These are phyloP conservation scores for Teleopsis dalmanni DNA, from an alignment of 1,140 invertebrate genomes.

Conservation along the genomic window DNA sequence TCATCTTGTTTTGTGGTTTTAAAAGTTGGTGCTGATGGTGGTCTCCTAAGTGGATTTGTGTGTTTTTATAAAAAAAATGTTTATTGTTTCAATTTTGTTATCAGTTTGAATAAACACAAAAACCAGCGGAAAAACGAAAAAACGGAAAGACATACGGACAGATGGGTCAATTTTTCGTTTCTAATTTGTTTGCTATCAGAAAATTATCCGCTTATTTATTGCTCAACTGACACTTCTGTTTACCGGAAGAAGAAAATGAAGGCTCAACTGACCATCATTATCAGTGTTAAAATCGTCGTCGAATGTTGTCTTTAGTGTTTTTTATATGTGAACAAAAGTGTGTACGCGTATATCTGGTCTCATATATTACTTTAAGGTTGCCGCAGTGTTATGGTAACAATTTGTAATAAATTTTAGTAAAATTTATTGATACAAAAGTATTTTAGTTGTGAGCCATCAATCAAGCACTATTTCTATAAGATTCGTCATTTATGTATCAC, in stretches of 20 bases:
- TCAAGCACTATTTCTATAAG: too few species aligned
- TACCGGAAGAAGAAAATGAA: constrained; percentile 14
- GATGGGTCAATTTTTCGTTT: constrained; percentile 27
- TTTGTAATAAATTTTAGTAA: constrained; percentile 29
- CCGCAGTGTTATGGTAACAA: constrained; percentile 12
- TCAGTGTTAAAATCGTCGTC: background rate
- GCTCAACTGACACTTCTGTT: constrained; percentile 19
- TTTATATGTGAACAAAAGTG: too few species aligned
- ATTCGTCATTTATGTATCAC: too few species aligned
- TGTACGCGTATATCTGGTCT: too few species aligned
- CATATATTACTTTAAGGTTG: background rate
- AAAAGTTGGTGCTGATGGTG: constrained; percentile 7
- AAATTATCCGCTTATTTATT: constrained; percentile 32
- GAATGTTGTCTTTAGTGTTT: too few species aligned
- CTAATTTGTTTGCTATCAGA: constrained; percentile 38
- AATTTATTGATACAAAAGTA: constrained; percentile 42
- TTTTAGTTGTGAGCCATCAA: constrained; percentile 35
- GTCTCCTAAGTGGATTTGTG: constrained; percentile 41
- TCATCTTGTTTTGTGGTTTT: too few species aligned
- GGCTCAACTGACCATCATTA: background rate
- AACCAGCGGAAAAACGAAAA: background rate
- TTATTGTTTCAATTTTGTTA: constrained; percentile 46
- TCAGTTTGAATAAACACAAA: constrained; percentile 36
- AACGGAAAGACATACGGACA: background rate
- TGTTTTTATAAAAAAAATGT: constrained; percentile 43